Evolutionary conservation across 2,888 invertebrate species (phyloP).

Genomic region (Dysmachus trigonus): DNA sequence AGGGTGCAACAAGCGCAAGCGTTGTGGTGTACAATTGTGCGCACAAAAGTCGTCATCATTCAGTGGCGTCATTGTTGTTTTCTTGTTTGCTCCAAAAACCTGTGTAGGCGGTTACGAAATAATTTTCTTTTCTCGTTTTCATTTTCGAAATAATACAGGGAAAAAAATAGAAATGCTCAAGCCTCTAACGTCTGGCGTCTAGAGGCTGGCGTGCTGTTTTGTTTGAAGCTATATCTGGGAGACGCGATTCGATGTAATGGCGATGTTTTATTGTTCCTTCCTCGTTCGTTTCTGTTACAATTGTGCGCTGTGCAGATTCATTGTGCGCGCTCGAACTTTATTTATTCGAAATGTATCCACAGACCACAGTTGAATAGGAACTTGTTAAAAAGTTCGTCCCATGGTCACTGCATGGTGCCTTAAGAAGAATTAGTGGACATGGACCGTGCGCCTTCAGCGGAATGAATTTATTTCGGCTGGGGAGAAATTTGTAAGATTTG

Average conservation of each 20-base stretch:
- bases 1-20: not conserved
- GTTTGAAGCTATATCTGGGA: not conserved
- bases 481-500: not conserved
- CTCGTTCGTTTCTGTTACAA: not conserved
- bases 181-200: not conserved
- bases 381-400: slow-evolving; percentile 6
- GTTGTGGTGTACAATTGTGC: not conserved
- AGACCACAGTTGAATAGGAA: slow-evolving; percentile 15
- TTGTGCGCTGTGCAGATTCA: not conserved
- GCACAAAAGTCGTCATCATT: not conserved
- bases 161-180: not conserved
- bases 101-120: slow-evolving; percentile 41
- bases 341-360: slow-evolving; percentile 23
- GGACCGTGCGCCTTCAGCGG: not conserved
- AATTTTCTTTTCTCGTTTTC: slow-evolving; percentile 33
- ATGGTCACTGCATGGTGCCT: not conserved
- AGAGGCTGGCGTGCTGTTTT: not conserved
- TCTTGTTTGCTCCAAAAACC: slow-evolving; percentile 19
- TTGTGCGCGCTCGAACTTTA: slow-evolving; percentile 14
- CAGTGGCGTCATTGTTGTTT: slow-evolving; percentile 11
- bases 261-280: not conserved
- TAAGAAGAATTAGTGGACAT: slow-evolving; percentile 4
- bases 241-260: not conserved
- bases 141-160: not conserved
- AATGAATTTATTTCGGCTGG: not conserved